Percentiles rank a stretch among this genome's conserved stretches.
Evolutionary conservation across 1,140 invertebrate species (phyloP).

Genomic region (Teleogryllus occipitalis): DNA sequence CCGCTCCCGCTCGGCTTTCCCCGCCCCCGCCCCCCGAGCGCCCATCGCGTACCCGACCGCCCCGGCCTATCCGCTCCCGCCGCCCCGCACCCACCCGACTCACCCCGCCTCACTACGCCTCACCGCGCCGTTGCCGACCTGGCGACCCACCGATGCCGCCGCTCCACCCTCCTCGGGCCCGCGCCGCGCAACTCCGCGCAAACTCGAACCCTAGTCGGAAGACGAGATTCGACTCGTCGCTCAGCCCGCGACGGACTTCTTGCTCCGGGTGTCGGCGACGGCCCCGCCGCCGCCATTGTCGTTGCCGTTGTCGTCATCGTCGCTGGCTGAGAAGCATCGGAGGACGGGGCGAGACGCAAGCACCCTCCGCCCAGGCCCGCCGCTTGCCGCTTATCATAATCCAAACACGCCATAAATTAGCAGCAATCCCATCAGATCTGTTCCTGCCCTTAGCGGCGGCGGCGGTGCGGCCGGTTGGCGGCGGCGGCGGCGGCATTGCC

Average conservation of each 20-base stretch:
- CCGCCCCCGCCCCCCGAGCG: too few relatives aligned
- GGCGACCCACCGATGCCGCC: too few relatives aligned
- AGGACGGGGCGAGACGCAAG: neutral
- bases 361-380: neutral
- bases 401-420: slow-evolving; percentile 13
- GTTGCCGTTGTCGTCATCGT: neutral
- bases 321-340: neutral
- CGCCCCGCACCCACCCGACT: too few relatives aligned
- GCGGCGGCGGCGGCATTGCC: too few relatives aligned
- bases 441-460: neutral
- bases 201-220: neutral
- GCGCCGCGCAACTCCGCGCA: neutral
- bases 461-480: neutral
- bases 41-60: too few relatives aligned
- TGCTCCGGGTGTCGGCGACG: neutral
- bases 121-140: too few relatives aligned
- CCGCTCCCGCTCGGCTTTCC: too few relatives aligned
- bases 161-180: too few relatives aligned
- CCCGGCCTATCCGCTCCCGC: too few relatives aligned
- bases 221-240: neutral
- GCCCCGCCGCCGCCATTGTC: too few relatives aligned
- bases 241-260: neutral
- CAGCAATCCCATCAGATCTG: slow-evolving; percentile 16
- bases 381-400: slow-evolving; percentile 12
- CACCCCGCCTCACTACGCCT: too few relatives aligned